These are phyloP conservation scores for Mizuhopecten yessoensis DNA, from an alignment of 1,140 invertebrate species.

Conservation along the genomic window DNA sequence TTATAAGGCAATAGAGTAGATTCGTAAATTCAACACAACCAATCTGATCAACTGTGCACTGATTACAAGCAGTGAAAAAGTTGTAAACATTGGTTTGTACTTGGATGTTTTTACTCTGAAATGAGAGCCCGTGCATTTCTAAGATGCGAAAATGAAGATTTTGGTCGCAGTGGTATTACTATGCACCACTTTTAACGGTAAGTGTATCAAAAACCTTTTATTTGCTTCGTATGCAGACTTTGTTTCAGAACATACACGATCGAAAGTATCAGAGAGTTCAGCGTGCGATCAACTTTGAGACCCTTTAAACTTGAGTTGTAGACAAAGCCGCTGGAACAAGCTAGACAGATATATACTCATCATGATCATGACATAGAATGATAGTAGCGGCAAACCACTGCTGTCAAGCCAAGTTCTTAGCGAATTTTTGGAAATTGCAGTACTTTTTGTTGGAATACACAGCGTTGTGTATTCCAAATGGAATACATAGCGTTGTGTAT, in stretches of 20 bases:
- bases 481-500: not conserved
- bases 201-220: not conserved
- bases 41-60: conserved; percentile 9
- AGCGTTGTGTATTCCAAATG: not conserved
- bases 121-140: conserved; percentile 1
- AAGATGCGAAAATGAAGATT: conserved; percentile 39
- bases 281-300: not conserved
- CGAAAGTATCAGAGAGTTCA: conserved; percentile 26
- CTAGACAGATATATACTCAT: not conserved
- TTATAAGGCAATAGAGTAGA: not conserved
- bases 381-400: not conserved
- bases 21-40: not conserved
- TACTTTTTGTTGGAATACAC: not conserved
- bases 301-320: not conserved
- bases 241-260: conserved; percentile 12
- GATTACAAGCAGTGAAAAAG: conserved; percentile 37
- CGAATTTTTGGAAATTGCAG: not conserved
- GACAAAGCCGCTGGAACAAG: not conserved
- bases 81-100: conserved; percentile 27
- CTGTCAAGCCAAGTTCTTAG: not conserved
- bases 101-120: conserved; percentile 28
- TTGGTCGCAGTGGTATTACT: conserved; percentile 17
- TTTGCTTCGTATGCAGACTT: not conserved
- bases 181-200: conserved; percentile 33
- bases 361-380: not conserved